Conservation (phyloP, 2,888 invertebrate genomes). For the Diloba caeruleocephala region DNA sequence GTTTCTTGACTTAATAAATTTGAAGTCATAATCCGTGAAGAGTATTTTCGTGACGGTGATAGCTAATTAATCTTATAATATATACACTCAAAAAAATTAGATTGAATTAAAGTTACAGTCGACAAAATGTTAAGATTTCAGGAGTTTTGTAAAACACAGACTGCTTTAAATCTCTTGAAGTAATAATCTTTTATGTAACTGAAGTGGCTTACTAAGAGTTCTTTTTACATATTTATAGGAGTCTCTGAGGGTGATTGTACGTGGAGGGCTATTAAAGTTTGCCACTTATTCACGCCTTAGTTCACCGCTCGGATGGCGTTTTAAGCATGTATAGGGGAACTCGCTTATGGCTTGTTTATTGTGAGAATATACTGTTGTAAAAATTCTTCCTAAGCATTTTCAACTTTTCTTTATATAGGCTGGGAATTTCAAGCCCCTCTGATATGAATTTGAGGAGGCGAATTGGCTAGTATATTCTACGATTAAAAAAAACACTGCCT, state of each 20-base stretch:
- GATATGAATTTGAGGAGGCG: too few species aligned
- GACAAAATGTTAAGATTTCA: constrained; percentile 26
- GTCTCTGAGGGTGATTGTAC: constrained; percentile 55
- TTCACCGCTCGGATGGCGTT: constrained; percentile 56
- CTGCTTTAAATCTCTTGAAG: constrained; percentile 44
- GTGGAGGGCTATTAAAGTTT: constrained; percentile 64
- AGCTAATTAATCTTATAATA: constrained; percentile 59
- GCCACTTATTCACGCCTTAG: constrained; percentile 66
- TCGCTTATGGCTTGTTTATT: constrained; percentile 42
- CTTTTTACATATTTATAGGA: constrained; percentile 32
- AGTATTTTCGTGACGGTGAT: constrained; percentile 70
- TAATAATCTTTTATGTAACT: constrained; percentile 50
- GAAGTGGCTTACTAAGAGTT: constrained; percentile 52
- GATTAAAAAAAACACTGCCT: too few species aligned
- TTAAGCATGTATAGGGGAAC: constrained; percentile 47
- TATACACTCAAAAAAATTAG: constrained; percentile 43
- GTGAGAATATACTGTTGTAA: constrained; percentile 27
- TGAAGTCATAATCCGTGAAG: constrained; percentile 79
- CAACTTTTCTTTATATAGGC: neutral
- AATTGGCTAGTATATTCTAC: too few species aligned
- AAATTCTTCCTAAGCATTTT: constrained; percentile 11
- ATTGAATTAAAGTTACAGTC: constrained; percentile 23
- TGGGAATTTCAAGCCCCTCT: too few species aligned
- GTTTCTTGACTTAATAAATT: constrained; percentile 87
- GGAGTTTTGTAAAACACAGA: constrained; percentile 31